Evolutionary conservation across 2,888 invertebrate genomes (phyloP).

Genomic region (Anodontia alba): DNA sequence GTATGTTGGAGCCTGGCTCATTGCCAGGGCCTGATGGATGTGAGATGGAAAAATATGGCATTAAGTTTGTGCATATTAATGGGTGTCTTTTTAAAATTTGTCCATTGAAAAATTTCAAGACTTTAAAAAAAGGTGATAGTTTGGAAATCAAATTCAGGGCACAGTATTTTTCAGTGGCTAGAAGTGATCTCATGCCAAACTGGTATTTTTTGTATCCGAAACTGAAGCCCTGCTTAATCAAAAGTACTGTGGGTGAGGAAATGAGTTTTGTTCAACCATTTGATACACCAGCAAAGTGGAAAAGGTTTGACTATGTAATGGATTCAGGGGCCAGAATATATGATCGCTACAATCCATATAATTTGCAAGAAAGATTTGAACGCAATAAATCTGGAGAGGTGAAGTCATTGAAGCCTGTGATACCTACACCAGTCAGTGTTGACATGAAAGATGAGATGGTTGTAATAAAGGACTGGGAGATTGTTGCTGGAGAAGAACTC

Average conservation of each 20-base stretch:
- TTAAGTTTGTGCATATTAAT: conserved; percentile 75
- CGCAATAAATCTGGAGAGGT: conserved; percentile 48
- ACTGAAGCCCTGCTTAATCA: conserved; percentile 68
- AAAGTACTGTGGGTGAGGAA: conserved; percentile 73
- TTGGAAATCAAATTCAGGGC: conserved; percentile 70
- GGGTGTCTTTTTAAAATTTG: conserved; percentile 75
- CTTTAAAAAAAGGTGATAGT: conserved; percentile 67
- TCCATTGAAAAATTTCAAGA: conserved; percentile 70
- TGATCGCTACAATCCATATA: conserved; percentile 75
- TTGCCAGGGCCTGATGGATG: conserved; percentile 65
- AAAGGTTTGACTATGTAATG: conserved; percentile 75
- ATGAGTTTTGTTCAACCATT: conserved; percentile 76
- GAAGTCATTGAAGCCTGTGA: conserved; percentile 48
- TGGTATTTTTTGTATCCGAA: conserved; percentile 75
- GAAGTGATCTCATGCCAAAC: conserved; percentile 77
- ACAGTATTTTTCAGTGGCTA: conserved; percentile 77
- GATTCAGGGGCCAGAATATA: conserved; percentile 50
- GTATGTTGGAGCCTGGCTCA: conserved; percentile 76
- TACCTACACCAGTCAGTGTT: conserved; percentile 70
- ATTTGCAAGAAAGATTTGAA: conserved; percentile 70
- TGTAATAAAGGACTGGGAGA: conserved; percentile 59
- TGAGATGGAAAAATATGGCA: conserved; percentile 61
- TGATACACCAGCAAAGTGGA: conserved; percentile 75
- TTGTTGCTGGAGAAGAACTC: conserved; percentile 53
- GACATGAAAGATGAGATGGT: conserved; percentile 42